Percentiles rank a stretch among this genome's conserved stretches.
phyloP scores from a whole-genome alignment of 1,140 invertebrate species.

The Holotrichia oblita region DNA sequence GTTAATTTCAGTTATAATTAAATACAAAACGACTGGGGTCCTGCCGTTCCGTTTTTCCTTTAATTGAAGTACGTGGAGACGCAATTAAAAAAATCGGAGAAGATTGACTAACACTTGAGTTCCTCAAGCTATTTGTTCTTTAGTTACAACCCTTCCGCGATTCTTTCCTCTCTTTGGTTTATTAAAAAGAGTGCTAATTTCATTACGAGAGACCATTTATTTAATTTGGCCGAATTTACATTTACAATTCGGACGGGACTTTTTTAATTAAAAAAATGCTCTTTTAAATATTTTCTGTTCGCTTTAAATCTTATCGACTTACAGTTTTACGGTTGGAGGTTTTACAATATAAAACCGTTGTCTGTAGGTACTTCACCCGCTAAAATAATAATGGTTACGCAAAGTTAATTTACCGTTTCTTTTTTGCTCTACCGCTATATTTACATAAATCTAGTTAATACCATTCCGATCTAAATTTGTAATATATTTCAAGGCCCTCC shows the following conservation, averaged over 20 bases:
- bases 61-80: conserved; percentile 31
- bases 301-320: conserved; percentile 21
- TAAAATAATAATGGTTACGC: no score
- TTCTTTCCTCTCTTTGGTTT: conserved; percentile 25
- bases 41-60: background rate
- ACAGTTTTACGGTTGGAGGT: background rate
- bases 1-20: conserved; percentile 34
- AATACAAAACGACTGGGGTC: conserved; percentile 2
- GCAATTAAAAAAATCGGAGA: conserved; percentile 34
- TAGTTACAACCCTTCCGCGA: conserved; percentile 34
- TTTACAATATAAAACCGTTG: conserved; percentile 4
- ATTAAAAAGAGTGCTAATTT: conserved; percentile 37
- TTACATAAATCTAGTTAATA: no score
- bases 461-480: no score
- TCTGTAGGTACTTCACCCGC: no score
- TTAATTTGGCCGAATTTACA: conserved; percentile 32
- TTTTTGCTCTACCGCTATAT: no score
- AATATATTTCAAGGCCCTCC: no score
- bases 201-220: conserved; percentile 22
- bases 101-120: conserved; percentile 35
- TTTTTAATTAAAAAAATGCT: conserved; percentile 35
- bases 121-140: conserved; percentile 35
- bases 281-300: conserved; percentile 33
- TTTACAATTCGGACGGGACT: conserved; percentile 23
- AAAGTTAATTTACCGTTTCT: no score